These are phyloP conservation scores for Calonectris borealis DNA, from an alignment of 2,113 vertebrate species.

Conservation along the genomic window DNA sequence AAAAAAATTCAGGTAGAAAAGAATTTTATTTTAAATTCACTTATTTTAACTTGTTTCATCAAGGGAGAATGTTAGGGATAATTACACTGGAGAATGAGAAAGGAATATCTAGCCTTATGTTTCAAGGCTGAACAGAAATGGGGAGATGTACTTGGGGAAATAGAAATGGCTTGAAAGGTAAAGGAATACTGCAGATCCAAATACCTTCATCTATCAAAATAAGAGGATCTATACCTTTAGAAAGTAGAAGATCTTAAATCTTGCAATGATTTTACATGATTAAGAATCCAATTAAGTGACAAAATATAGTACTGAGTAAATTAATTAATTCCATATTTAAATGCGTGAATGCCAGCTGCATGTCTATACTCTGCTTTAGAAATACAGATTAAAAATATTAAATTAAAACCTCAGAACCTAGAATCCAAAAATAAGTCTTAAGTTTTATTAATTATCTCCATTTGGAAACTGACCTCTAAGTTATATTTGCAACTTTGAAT, in stretches of 20 bases:
- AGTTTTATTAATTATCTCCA: neutral
- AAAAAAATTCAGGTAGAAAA: neutral
- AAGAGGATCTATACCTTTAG: neutral
- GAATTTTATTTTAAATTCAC: neutral
- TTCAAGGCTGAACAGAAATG: neutral
- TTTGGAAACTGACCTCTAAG: neutral
- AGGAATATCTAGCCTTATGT: neutral
- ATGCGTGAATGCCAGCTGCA: neutral
- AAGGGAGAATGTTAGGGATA: neutral
- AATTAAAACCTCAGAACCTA: neutral
- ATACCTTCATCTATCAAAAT: neutral
- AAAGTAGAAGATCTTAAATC: neutral
- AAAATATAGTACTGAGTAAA: neutral
- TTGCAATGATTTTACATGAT: neutral
- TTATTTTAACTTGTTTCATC: neutral
- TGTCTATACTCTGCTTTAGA: neutral
- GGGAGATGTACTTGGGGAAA: neutral
- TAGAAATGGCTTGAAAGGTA: neutral
- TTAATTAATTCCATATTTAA: neutral
- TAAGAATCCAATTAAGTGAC: neutral
- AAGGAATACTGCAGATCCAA: neutral
- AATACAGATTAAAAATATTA: neutral
- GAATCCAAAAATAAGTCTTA: neutral
- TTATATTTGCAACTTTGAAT: neutral
- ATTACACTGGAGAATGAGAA: neutral